Conservation (phyloP, 2,888 invertebrate genomes). For the Pedicia rivosa region DNA sequence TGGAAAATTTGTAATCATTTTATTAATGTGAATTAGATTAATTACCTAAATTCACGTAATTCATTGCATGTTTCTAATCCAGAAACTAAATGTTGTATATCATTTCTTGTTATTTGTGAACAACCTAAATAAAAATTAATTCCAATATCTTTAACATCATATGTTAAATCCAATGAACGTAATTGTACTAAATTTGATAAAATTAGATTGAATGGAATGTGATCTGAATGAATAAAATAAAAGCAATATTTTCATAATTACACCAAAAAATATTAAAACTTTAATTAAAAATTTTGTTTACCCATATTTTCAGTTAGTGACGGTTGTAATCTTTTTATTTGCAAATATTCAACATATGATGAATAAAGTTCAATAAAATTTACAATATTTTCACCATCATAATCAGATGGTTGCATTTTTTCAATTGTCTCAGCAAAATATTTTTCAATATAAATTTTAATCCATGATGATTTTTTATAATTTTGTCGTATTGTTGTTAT, state of each 20-base stretch:
- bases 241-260: too few relatives aligned
- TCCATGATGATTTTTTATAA: constrained; percentile 18
- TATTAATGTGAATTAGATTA: constrained; percentile 11
- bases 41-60: constrained; percentile 24
- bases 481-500: constrained; percentile 8
- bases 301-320: constrained; percentile 16
- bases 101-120: constrained; percentile 24
- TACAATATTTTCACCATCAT: constrained; percentile 24
- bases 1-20: not conserved
- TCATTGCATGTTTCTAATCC: constrained; percentile 27
- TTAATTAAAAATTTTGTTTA: constrained; percentile 1
- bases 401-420: constrained; percentile 24
- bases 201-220: constrained; percentile 30
- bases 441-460: constrained; percentile 30
- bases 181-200: constrained; percentile 27
- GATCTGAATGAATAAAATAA: constrained; percentile 19
- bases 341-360: constrained; percentile 25
- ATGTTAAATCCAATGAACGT: constrained; percentile 24
- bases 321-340: constrained; percentile 26
- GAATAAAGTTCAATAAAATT: constrained; percentile 25
- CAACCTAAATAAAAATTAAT: constrained; percentile 27
- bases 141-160: constrained; percentile 26
- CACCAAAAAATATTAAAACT: not conserved
- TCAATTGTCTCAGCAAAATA: constrained; percentile 30
- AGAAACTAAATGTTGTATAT: constrained; percentile 20